Base-by-base conservation (phyloP, 2,113 vertebrate species). In the Mastomys coucha region DNA sequence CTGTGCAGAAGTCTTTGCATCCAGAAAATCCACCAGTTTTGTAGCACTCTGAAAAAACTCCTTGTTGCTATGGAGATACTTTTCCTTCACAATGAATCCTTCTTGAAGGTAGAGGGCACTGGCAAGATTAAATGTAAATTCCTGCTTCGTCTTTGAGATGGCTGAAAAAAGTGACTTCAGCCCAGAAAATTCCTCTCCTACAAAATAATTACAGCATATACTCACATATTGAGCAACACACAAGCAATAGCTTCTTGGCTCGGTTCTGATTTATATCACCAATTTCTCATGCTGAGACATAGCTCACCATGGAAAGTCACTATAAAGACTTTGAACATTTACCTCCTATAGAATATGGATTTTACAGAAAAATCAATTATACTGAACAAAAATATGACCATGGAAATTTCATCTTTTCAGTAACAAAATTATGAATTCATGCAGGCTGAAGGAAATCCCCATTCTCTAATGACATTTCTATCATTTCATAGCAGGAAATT, bases 41-140 rank as follows among this genome's bases (percentile, higher is more conserved):
- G 98, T 89, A 98, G 98, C 93, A 75, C 33, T 98, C 98, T 98
- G 98, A 97, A 99, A 98, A 98, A 98, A 97, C 31, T 98, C 97
- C 97, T 98, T 7, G 99, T 99, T 99, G 98, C 98, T 97, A 99
- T 99, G 98, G 99, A 99, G 98, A 99, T 99, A 98, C 90, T 97
- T 92, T 98, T 98, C 98, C 96, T 98, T 98, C 97, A 98, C 58
- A 7, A 96, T 80, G 98, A 99, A 99, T 98, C 98, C 98, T 98
- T 98, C 98, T 98, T 98, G 98, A 98, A 99, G 98, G 98, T 98
- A 99, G 97, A 99, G 98, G 98, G 98, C 98, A 98, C 97, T 98
- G 98, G 98, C 98, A 98, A 98, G 98, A 98, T 98, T 98, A 98
- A 99, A 98, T 98, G 98, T 98, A 98, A 98, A 98, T 99, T 97